Conservation (phyloP, 2,888 invertebrate genomes). For the Eulithis prunata region DNA sequence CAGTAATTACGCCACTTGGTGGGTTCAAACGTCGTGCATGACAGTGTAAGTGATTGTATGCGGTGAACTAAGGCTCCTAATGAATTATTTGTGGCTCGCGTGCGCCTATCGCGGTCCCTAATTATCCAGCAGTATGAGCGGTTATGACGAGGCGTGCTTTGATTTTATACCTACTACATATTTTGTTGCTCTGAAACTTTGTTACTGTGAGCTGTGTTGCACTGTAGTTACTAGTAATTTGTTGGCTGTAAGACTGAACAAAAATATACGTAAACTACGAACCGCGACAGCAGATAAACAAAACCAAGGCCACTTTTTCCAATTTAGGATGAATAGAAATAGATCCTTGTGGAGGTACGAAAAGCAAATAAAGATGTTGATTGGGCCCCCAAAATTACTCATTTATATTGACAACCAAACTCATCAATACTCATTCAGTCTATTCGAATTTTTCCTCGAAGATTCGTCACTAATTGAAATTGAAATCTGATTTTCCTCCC, state of each 20-base stretch:
- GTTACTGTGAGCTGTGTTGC: conserved; percentile 29
- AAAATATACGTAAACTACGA: conserved; percentile 12
- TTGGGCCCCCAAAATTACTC: conserved; percentile 68
- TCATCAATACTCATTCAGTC: conserved; percentile 81
- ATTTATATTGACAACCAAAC: conserved; percentile 78
- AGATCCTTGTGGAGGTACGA: conserved; percentile 28
- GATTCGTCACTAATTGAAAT: conserved; percentile 83
- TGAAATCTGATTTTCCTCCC: conserved; percentile 82
- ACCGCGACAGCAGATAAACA: too few relatives aligned
- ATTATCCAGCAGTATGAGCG: conserved; percentile 59
- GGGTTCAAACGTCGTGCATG: conserved; percentile 76
- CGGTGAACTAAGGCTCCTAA: conserved; percentile 69
- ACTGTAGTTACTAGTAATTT: conserved; percentile 10
- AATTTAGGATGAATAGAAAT: conserved; percentile 27
- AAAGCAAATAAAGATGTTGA: conserved; percentile 54
- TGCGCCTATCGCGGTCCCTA: conserved; percentile 66
- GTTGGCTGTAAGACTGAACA: conserved; percentile 1
- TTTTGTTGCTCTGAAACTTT: conserved; percentile 36
- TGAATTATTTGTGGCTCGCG: conserved; percentile 82
- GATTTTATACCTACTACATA: conserved; percentile 40
- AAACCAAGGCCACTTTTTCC: conserved; percentile 19
- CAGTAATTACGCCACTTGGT: conserved; percentile 69
- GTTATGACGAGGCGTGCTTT: conserved; percentile 56
- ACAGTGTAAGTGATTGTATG: conserved; percentile 81
- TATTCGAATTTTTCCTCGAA: conserved; percentile 73